Base-by-base conservation (phyloP, 2,113 vertebrate genomes). In the Lampris incognitus region DNA sequence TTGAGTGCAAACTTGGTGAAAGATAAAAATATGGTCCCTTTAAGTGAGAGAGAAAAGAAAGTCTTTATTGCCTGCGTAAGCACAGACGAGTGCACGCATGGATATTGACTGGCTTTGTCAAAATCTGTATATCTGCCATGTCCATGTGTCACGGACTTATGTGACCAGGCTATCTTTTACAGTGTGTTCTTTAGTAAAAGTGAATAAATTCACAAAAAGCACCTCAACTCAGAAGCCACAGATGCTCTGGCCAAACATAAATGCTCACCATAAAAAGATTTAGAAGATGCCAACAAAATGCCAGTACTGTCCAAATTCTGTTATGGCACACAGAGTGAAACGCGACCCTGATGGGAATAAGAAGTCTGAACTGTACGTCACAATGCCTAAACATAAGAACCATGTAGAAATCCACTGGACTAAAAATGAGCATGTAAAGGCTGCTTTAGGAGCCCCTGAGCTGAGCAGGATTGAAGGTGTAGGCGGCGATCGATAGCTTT, bases 281-380 rank as follows among this genome's bases (percentile, higher is more conserved):
- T 73, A 68, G 24, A 72, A 46, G 39, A 54, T 4, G 1, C 41
- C 59, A 66, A 62, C 49, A 66, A 69, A 76, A 69, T 72, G 75
- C 77, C 63, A 2, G 4, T 61, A 61, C 52, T 51, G 24, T 59
- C 24, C 37, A 3, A 3, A 5, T 66, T 61, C 13, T 7, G 73
- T 73, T 42, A 72, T 74, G 74, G 51, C 52, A 64, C 71, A 68
- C 41, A 10, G 54, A 9, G 62, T n/a, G 64, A 64, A 69, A 5
- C 24, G 7, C 51, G 7, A 74, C 65, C 6, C 38, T 2, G 44
- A 44, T 49, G 6, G 49, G 49, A 59, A 66, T 36, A 46, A 4
- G 0, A 24, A 57, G 69, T 57, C 62, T 42, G 69, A 69, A 60
- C 46, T 46, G 39, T 60, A 67, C 79, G 48, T 24, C 11, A 11